Base-by-base conservation (phyloP, 2,797 vertebrate species). In the Falco peregrinus region DNA sequence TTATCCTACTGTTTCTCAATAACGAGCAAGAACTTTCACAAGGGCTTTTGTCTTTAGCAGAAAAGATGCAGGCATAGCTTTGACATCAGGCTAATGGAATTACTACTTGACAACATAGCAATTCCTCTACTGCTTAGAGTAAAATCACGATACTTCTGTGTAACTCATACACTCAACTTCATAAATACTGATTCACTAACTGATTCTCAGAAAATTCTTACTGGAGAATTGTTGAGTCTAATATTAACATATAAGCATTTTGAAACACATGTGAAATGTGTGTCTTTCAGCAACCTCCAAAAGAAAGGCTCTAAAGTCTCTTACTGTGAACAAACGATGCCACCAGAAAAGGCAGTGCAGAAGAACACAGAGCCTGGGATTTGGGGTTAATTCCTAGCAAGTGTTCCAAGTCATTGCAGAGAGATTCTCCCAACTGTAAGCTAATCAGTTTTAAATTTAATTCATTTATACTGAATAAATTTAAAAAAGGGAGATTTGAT, bases 391-490 rank as follows among this genome's bases (percentile, higher is more conserved):
- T 92, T 76, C 60, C 67, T 54, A 91, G 76, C 51, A 95, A 93
- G 61, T 28, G 53, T 75, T 95, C 50, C 65, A 87, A 93, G 54
- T 84, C 79, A 78, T 35, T 75, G 69, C 73, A 93, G 54, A 73
- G 50, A 88, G 13, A 93, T 73, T 67, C 76, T 93, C 87, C 82
- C 51, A 73, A 61, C 78, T 89, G 69, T 74, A 51, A 71, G 61
- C 54, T 91, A 94, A 96, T 76, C 76, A 87, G 51, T 65, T 94
- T 91, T 96, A 89, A 87, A 85, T 91, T 94, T 87, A 93, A 96
- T 94, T 94, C 12, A 91, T 73, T 94, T 84, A 89, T 47, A 43
- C 56, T 65, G 73, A 91, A 71, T 87, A 94, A 90, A 92, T 92
- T 96, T 75, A 84, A 80, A 84, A 93, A 77, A 90, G 91, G n/a